A percentile compares a stretch with the other conserved stretches of the same genome.
These are phyloP conservation scores for Notarius lentiginosus DNA, from an alignment of 2,113 vertebrate species.

Conservation along the genomic window DNA sequence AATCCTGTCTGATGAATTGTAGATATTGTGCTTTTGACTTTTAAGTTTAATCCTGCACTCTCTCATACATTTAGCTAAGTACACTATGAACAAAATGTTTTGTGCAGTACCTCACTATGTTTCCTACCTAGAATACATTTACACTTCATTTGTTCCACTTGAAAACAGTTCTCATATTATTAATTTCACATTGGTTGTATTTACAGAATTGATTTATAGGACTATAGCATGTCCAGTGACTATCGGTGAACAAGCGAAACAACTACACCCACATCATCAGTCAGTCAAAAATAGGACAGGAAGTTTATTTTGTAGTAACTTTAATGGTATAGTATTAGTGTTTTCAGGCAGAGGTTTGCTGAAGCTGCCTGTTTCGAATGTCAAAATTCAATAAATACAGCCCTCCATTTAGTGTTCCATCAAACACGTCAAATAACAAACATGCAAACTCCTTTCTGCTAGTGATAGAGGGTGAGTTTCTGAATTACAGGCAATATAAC, in stretches of 20 bases:
- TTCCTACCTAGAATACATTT: conserved; percentile 19
- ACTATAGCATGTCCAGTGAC: not conserved
- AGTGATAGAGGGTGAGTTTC: not conserved
- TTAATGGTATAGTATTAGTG: not conserved
- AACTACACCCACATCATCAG: not conserved
- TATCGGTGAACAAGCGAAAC: not conserved
- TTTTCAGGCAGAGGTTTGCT: not conserved
- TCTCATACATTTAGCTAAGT: not conserved
- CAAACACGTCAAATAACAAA: not conserved
- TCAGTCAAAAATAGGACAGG: not conserved
- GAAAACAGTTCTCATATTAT: not conserved
- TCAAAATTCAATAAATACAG: not conserved
- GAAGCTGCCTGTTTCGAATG: not conserved
- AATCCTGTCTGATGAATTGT: conserved; percentile 12
- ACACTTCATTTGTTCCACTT: not conserved
- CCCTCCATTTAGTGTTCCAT: not conserved
- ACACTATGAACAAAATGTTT: not conserved
- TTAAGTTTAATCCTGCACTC: not conserved
- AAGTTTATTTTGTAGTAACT: not conserved
- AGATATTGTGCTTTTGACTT: conserved; percentile 1
- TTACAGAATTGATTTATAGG: not conserved
- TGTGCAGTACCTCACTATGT: not conserved
- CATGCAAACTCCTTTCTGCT: not conserved
- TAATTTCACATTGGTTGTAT: not conserved
- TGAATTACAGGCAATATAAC: not conserved